These are phyloP conservation scores for Oncorhynchus mykiss DNA, from an alignment of 2,113 vertebrate species.

Conservation along the genomic window DNA sequence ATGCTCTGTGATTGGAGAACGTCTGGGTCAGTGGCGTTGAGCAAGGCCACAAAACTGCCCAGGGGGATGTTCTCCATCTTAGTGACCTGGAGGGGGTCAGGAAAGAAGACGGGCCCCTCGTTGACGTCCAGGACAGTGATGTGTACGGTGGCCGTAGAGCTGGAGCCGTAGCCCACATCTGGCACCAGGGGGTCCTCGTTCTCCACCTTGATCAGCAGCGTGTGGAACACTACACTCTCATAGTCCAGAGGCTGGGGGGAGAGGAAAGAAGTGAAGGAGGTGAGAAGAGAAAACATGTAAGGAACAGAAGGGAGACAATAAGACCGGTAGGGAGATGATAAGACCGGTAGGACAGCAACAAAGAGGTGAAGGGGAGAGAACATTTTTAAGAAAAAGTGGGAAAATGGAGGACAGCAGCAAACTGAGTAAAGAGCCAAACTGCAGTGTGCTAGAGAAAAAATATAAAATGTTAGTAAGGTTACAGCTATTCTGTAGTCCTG, in stretches of 20 bases:
- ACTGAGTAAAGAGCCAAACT: neutral
- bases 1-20: constrained; percentile 87
- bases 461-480: no score
- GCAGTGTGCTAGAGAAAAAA: no score
- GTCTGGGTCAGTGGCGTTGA: constrained; percentile 93
- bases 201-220: constrained; percentile 90
- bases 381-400: no score
- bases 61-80: constrained; percentile 84
- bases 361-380: neutral
- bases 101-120: constrained; percentile 91
- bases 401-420: neutral
- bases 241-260: constrained; percentile 87
- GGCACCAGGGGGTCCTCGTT: constrained; percentile 92
- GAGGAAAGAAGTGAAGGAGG: no score
- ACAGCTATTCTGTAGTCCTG: no score
- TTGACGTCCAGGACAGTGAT: constrained; percentile 90
- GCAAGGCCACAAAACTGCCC: constrained; percentile 84
- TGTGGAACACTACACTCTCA: constrained; percentile 85
- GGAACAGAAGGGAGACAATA: no score
- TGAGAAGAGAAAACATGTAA: no score
- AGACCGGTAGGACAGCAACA: neutral
- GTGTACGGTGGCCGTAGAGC: constrained; percentile 90
- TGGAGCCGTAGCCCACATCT: constrained; percentile 84
- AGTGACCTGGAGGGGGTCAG: constrained; percentile 86
- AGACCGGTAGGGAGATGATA: neutral